Base-by-base conservation (phyloP, 2,113 vertebrate genomes). In the Echinops telfairi region DNA sequence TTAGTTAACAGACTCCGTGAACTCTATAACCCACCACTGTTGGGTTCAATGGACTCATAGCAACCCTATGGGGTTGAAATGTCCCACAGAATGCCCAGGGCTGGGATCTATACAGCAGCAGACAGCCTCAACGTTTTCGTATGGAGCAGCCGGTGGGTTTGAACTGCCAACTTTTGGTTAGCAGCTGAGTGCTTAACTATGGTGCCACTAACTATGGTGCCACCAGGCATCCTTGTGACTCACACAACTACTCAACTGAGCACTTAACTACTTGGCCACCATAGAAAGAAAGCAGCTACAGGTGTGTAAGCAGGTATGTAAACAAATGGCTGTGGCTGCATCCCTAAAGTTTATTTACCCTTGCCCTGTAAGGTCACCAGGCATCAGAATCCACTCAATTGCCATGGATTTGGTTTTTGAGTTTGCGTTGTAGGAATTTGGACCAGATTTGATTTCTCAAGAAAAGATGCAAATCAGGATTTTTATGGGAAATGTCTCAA, bases 311-410 rank as follows among this genome's bases (percentile, higher is more conserved):
- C 47, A 53, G 47, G 12, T 53, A 75, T 3, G 14, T 15, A 60
- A 91, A 62, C 23, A 84, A 57, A 25, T 11, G 36, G 5, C 10
- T 0, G 10, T 70, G 77, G 29, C 60, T 89, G 10, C 76, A 2
- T 89, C 57, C 33, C 82, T 87, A 90, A 87, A 80, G 43, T 87
- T 93, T 66, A 68, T 93, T 91, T 88, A 38, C 29, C 1, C 47
- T 53, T 53, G 5, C 47, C 47, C 47, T 53, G 47, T 53, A 53
- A 53, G 47, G 47, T 53, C 47, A 53, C 47, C 47, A 53, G 60
- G 60, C 6, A 22, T 62, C 60, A 25, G 47, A 53, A 53, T 6
- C 12, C 47, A 53, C 47, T 53, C 47, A 53, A 53, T 12, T 2
- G 47, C 47, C 9, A 14, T 53, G 47, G 47, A 53, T 66, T 66